Base-by-base conservation (phyloP, 2,797 vertebrate species). In the Pteropus rufus region DNA sequence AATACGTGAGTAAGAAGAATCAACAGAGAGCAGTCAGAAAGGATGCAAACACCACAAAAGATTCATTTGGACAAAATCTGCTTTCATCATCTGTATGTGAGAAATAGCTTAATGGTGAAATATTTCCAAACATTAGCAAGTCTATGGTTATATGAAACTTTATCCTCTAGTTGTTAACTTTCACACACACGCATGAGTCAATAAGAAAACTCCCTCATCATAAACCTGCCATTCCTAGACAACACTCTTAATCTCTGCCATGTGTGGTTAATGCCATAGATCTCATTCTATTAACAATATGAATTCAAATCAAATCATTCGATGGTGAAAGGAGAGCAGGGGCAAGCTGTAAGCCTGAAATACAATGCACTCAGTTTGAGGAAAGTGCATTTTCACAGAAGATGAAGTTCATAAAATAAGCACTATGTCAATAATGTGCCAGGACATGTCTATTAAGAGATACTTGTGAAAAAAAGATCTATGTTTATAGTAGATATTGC, bases 101-200 rank as follows among this genome's bases (percentile, higher is more conserved):
- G 94, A 98, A 98, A 97, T 0, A 14, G 60, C 41, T 95, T 91
- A 73, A 92, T 77, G 96, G 94, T 97, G 79, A 98, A 97, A 96
- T 98, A 97, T 97, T 93, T 97, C 96, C 94, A 76, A 31, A 95
- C 73, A 82, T 94, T 94, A 93, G 97, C 75, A 97, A 96, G 73
- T 93, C 92, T 41, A 73, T 73, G 44, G 64, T 72, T 73, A 64
- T 60, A 96, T 70, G 94, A 98, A 97, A 95, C 31, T 84, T 69
- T 44, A 94, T 36, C 41, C 16, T 7, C 80, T 86, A 94, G 97
- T 96, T 98, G 97, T 97, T 97, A 96, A 96, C 97, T 98, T 98
- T 98, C 98, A 97, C 96, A 98, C 91, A 98, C 95, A 97, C 81
- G 69, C 4, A 3, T 24, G 11, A 90, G 97, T 98, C 97, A 97